These are phyloP conservation scores for Hypocryptadius cinnamomeus DNA, from an alignment of 2,113 vertebrate species.

Conservation along the genomic window DNA sequence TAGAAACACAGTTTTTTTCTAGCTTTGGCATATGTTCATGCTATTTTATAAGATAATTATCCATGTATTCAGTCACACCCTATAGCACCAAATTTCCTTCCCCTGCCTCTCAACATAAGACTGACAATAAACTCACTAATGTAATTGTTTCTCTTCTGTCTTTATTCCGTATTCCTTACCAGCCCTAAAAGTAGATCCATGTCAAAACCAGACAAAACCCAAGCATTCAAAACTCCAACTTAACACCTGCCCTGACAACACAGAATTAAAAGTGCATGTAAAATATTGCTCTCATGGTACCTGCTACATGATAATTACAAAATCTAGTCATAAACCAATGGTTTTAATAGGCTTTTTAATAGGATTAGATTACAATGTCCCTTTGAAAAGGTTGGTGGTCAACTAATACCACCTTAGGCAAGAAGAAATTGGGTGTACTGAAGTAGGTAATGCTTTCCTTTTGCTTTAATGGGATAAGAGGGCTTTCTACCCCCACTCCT, in stretches of 20 bases:
- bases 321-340: not conserved
- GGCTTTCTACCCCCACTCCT: not conserved
- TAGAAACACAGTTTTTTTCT: not conserved
- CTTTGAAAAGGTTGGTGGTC: not conserved
- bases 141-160: not conserved
- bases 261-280: not conserved
- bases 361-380: not conserved
- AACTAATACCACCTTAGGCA: not conserved
- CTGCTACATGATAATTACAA: not conserved
- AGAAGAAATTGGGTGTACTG: not conserved
- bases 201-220: not conserved
- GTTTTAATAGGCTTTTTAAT: not conserved
- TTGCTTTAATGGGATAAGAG: not conserved
- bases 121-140: not conserved
- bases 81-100: not conserved
- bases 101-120: not conserved
- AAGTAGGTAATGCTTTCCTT: not conserved
- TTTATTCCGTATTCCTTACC: not conserved
- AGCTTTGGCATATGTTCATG: not conserved
- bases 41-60: constrained; percentile 8
- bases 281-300: not conserved
- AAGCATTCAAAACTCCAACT: not conserved
- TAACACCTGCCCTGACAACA: not conserved
- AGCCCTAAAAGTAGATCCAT: not conserved
- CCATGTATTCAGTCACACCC: not conserved